Base-by-base conservation (phyloP, 2,113 vertebrate genomes). In the Colaptes auratus region DNA sequence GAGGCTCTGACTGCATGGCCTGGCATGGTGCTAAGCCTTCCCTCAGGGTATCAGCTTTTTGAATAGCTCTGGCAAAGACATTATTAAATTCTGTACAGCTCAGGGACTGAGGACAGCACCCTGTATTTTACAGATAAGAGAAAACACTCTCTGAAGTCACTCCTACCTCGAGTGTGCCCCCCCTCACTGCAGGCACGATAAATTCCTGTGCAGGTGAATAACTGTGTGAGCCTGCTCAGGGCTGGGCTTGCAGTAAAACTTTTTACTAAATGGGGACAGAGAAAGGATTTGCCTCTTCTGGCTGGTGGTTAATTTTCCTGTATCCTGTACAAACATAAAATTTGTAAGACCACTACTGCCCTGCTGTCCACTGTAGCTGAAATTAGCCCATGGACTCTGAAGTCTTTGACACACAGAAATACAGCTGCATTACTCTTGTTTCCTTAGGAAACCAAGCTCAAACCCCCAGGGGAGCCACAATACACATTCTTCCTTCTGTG, bases 381-480 rank as follows among this genome's bases (percentile, higher is more conserved):
- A 91, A 93, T 80, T 52, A 77, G 64, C 64, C 75, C 94, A 67
- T 12, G 24, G 63, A 15, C 21, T 89, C 59, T 25, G 3, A 59
- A 81, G 52, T 42, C 11, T 74, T 93, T 60, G 86, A 76, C 60
- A 55, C 65, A 61, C 7, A 39, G 4, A 95, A 91, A 94, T 59
- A 88, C 30, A 76, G 89, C 5, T 87, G 79, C 79, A 80, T 77
- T 93, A 86, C 66, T 81, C 79, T 52, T 39, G 53, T 48, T 94
- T 94, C 86, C 86, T 90, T 81, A 77, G 73, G 80, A 94, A 95
- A 88, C 33, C 31, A 74, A 88, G 64, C 46, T 64, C 59, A 94
- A 95, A 96, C 74, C 6, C 25, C 61, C 48, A 74, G 72, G 77
- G 75, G 70, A 94, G 85, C 86, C 88, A 91, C 95, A 95, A 64